phyloP scores from a whole-genome alignment of 1,140 invertebrate species.

The Apis mellifera region Amel_HAv3.1 CM009942.2:732501-733000 shows the following conservation, averaged over 20 bases:
- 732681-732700: conserved; percentile 55
- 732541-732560: conserved; percentile 63
- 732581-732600: conserved; percentile 66
- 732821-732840: too few relatives aligned
- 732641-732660: conserved; percentile 54
- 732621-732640: conserved; percentile 47
- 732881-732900: too few relatives aligned
- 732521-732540: conserved; percentile 76
- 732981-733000: neutral
- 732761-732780: neutral
- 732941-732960: neutral
- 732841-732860: neutral
- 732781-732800: too few relatives aligned
- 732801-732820: too few relatives aligned
- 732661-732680: conserved; percentile 60
- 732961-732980: neutral
- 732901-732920: neutral
- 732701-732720: conserved; percentile 49
- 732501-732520: conserved; percentile 76
- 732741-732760: neutral
- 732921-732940: neutral
- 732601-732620: conserved; percentile 71
- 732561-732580: conserved; percentile 52
- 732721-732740: conserved; percentile 52
- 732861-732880: too few relatives aligned